Base-by-base conservation (phyloP, 2,113 vertebrate genomes). In the Sorex fumeus region DNA sequence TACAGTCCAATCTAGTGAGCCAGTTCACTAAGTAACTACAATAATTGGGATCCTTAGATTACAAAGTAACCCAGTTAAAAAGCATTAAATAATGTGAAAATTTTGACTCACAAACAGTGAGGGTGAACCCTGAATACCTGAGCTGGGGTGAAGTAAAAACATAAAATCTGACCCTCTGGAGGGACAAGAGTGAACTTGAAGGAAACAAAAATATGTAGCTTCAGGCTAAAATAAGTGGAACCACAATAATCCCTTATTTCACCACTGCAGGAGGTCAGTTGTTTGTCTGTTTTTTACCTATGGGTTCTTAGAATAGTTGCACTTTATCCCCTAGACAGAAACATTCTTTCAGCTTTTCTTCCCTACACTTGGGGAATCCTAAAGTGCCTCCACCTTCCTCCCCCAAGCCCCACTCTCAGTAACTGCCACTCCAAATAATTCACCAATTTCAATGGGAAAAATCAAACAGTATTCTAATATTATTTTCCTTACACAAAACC, bases 81-180 rank as follows among this genome's bases (percentile, higher is more conserved):
- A 90, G 15, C 87, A 83, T 28, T 87, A 91, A 92, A 47, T 82
- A 57, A 74, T 34, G 5, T 88, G 32, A 40, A 87, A 87, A 25
- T 82, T 79, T 64, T 66, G 27, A 30, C 43, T n/a, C 15, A 12
- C 45, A 23, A 32, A 84, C 47, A 82, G 75, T 57, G 15, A 40
- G 76, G 23, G 79, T 19, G 27, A 15, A 36, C 19, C 8, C 19
- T 60, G 34, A 92, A 11, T 16, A 30, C 13, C 77, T 71, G 8
- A 16, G 50, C 57, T 77, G 9, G 9, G 67, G 28, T 43, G 66
- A 84, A 43, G 9, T 71, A 25, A 66, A 60, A 79, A 28, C 4
- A 8, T 84, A 34, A 93, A 86, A 47, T 75, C 16, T 23, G 30
- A 90, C 27, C 21, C 15, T 78, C 28, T 81, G 6, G 50, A 28